A percentile compares a stretch with the other conserved stretches of the same genome.
Conservation (phyloP, 2,113 vertebrate species). For the Drymodes brunneopygia region DNA sequence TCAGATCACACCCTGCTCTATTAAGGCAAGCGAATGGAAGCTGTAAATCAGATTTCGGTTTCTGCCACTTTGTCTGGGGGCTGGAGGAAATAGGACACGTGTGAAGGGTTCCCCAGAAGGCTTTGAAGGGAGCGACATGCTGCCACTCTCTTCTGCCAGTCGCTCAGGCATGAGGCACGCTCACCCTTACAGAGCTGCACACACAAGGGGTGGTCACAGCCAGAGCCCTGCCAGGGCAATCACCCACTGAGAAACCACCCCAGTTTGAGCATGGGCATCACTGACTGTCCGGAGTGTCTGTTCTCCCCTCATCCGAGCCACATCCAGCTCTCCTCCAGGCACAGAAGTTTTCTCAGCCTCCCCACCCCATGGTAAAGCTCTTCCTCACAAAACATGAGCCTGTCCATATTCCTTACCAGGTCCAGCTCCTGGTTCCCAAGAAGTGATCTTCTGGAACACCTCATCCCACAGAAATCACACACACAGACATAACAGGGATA, state of each 20-base stretch:
- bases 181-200: neutral
- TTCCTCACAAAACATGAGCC: neutral
- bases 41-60: neutral
- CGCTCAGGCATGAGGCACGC: neutral
- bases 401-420: neutral
- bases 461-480: fast-evolving
- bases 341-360: neutral
- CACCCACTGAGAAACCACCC: neutral
- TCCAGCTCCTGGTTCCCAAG: neutral
- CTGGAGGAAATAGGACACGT: neutral
- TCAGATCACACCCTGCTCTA: neutral
- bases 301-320: neutral
- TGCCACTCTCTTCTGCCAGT: neutral
- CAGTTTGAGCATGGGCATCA: fast-evolving
- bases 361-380: neutral
- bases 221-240: neutral
- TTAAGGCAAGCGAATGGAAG: neutral
- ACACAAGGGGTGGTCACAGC: neutral
- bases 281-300: neutral
- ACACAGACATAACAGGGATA: neutral
- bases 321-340: neutral
- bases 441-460: neutral
- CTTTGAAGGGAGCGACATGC: neutral
- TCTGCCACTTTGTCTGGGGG: neutral
- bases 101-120: neutral